Conservation (phyloP, 2,888 invertebrate genomes). For the Clistopyga incitator region DNA sequence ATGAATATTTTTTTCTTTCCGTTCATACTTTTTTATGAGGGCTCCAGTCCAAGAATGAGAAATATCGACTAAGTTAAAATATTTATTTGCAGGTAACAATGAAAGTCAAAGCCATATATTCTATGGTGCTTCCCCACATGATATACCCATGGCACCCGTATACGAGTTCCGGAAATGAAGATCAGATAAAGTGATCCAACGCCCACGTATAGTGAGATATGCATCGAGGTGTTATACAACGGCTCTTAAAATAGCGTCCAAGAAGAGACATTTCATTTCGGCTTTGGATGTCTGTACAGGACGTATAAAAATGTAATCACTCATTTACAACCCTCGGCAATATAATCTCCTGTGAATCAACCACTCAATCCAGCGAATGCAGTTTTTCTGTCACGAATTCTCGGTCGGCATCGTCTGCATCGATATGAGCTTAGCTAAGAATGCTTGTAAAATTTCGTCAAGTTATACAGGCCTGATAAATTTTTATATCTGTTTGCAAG, state of each 20-base stretch:
- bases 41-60: not conserved
- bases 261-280: conserved; percentile 35
- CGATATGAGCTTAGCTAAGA: conserved; percentile 45
- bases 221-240: conserved; percentile 22
- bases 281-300: not conserved
- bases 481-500: not conserved
- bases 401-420: conserved; percentile 56
- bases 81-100: not conserved
- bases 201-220: conserved; percentile 35
- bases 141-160: not conserved
- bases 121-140: no score
- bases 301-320: conserved; percentile 51
- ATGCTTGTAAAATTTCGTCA: conserved; percentile 40
- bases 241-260: conserved; percentile 43
- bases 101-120: not conserved
- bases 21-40: no score
- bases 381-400: conserved; percentile 52
- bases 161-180: conserved; percentile 37
- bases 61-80: not conserved
- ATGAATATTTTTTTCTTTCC: no score
- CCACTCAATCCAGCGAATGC: conserved; percentile 51
- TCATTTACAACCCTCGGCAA: conserved; percentile 45
- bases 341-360: conserved; percentile 27
- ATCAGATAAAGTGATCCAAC: conserved; percentile 45
- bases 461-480: conserved; percentile 20